phyloP scores from a whole-genome alignment of 2,797 vertebrate genomes.

The Siniperca undulata region DNA sequence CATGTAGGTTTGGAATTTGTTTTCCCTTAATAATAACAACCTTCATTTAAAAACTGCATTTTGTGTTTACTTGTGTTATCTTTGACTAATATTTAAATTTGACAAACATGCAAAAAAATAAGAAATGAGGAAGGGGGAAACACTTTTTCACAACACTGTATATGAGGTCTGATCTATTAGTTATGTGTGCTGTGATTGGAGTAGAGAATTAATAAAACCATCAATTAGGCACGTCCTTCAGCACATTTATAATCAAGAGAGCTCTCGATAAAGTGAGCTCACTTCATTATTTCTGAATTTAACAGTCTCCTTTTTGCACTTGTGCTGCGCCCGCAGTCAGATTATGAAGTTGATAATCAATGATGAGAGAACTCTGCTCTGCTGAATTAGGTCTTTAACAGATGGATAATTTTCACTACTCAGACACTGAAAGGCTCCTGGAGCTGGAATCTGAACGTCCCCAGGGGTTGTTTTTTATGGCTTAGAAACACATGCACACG shows the following conservation, averaged over 20 bases:
- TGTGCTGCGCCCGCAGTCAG: constrained; percentile 13
- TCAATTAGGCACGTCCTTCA: constrained; percentile 45
- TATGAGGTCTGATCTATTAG: neutral
- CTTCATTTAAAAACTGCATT: too few species aligned
- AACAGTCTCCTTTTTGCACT: constrained; percentile 36
- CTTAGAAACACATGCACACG: constrained; percentile 8
- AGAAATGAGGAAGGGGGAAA: too few species aligned
- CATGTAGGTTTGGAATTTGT: too few species aligned
- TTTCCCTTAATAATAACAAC: too few species aligned
- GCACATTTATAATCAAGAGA: constrained; percentile 38
- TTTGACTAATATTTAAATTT: too few species aligned
- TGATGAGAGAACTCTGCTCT: constrained; percentile 27
- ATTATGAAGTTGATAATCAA: constrained; percentile 56
- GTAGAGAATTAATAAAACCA: constrained; percentile 46
- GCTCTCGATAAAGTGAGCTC: constrained; percentile 33
- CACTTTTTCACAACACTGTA: too few species aligned
- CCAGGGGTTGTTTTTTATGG: neutral
- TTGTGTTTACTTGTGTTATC: too few species aligned
- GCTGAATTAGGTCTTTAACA: constrained; percentile 39
- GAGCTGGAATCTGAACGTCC: neutral
- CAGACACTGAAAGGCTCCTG: neutral
- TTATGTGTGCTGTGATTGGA: constrained; percentile 10
- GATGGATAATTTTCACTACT: constrained; percentile 16
- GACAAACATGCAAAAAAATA: too few species aligned
- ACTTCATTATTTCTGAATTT: constrained; percentile 59